Conservation (phyloP, 2,797 vertebrate species). For the Caiman crocodilus region DNA sequence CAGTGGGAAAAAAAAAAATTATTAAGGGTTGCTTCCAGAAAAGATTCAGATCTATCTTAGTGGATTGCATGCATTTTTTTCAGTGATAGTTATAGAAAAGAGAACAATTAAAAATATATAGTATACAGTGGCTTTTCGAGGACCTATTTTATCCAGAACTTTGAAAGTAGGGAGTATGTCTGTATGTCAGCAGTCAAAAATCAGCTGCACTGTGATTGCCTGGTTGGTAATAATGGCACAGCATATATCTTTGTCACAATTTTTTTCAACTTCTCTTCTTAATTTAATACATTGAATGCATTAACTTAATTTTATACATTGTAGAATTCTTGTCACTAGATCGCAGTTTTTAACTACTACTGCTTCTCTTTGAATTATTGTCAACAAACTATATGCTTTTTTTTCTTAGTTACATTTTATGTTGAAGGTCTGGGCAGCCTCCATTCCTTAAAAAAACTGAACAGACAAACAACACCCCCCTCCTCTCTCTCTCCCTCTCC, state of each 20-base stretch:
- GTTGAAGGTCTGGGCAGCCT: neutral
- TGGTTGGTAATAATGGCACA: neutral
- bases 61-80: neutral
- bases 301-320: fast-evolving
- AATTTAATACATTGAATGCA: neutral
- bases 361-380: neutral
- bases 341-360: neutral
- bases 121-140: neutral
- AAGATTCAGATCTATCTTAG: neutral
- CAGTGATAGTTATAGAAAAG: neutral
- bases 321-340: neutral
- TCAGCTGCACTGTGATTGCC: fast-evolving
- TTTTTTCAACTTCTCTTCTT: neutral
- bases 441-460: too few species aligned
- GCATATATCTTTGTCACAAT: neutral
- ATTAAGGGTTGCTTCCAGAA: neutral
- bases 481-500: too few species aligned
- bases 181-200: neutral
- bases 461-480: too few species aligned
- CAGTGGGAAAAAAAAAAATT: neutral
- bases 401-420: neutral
- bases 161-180: neutral
- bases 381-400: neutral
- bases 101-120: neutral
- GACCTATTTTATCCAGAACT: neutral